These are phyloP conservation scores for Pandemis corylana DNA, from an alignment of 2,888 invertebrate species.

Conservation along the genomic window DNA sequence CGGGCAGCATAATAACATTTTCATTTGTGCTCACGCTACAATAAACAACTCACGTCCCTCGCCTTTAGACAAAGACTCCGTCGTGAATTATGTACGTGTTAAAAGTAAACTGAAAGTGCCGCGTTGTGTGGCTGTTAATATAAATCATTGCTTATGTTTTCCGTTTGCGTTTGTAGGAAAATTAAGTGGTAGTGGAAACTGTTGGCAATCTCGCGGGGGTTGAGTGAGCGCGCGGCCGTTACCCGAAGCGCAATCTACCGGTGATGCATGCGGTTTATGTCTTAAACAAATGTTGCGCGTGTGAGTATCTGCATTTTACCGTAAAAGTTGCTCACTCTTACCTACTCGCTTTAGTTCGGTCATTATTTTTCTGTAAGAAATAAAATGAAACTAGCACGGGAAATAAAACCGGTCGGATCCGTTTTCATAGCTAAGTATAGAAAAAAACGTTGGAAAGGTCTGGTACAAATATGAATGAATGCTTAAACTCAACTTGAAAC, in stretches of 20 bases:
- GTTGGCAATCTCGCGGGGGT: conserved; percentile 71
- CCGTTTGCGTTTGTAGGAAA: conserved; percentile 81
- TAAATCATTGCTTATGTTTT: conserved; percentile 86
- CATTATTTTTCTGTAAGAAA: not conserved
- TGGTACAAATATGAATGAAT: too few relatives aligned
- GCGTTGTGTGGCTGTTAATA: conserved; percentile 83
- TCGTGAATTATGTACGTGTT: conserved; percentile 85
- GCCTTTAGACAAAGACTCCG: conserved; percentile 83
- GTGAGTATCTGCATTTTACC: not conserved
- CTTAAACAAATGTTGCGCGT: conserved; percentile 27
- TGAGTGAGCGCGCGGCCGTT: conserved; percentile 62
- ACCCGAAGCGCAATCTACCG: conserved; percentile 59
- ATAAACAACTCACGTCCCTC: conserved; percentile 84
- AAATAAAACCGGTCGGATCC: too few relatives aligned
- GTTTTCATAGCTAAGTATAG: too few relatives aligned
- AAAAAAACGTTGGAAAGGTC: too few relatives aligned
- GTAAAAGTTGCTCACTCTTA: not conserved
- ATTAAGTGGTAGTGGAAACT: conserved; percentile 81
- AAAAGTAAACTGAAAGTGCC: conserved; percentile 85
- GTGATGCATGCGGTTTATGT: conserved; percentile 40
- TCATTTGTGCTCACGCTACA: conserved; percentile 83
- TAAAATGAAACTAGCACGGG: too few relatives aligned
- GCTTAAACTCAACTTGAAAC: too few relatives aligned
- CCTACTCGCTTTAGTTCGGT: not conserved
- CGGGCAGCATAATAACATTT: conserved; percentile 80